phyloP scores from a whole-genome alignment of 64 coral and sea anemone species.

The Stichodactyla mertensii region DNA sequence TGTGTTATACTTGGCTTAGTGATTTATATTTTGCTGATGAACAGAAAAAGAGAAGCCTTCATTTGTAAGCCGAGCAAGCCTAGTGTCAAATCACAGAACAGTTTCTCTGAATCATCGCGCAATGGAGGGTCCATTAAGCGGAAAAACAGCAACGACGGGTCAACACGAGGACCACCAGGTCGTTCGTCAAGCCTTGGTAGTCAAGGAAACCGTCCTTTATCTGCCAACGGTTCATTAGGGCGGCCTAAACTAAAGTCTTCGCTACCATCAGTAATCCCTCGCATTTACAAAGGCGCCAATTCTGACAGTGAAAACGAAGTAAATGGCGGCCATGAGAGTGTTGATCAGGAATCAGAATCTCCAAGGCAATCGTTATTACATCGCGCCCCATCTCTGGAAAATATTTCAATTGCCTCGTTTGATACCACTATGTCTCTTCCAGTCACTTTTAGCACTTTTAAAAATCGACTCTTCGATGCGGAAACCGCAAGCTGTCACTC shows the following conservation, averaged over 20 bases:
- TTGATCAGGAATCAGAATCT: neutral
- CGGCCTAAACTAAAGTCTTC: slow-evolving; percentile 3
- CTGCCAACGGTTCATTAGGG: neutral
- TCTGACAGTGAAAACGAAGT: neutral
- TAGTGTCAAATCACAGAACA: slow-evolving; percentile 43
- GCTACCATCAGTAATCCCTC: slow-evolving; percentile 9
- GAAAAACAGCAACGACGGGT: slow-evolving; percentile 31
- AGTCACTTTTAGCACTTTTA: slow-evolving; percentile 43
- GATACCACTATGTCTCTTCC: slow-evolving; percentile 22
- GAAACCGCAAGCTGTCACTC: slow-evolving; percentile 24
- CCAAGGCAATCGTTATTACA: neutral
- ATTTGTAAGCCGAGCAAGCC: slow-evolving; percentile 19
- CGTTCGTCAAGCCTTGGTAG: slow-evolving; percentile 54
- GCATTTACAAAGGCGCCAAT: slow-evolving; percentile 13
- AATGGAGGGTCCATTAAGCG: slow-evolving; percentile 29
- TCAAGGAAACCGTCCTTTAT: slow-evolving; percentile 39
- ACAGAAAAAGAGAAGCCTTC: neutral
- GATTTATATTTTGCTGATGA: slow-evolving; percentile 55
- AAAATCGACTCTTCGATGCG: slow-evolving; percentile 14
- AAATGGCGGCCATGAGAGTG: no score
- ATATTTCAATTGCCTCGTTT: neutral
- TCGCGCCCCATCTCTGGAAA: neutral
- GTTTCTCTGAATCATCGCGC: slow-evolving; percentile 3
- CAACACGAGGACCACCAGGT: slow-evolving; percentile 14
- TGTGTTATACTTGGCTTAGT: slow-evolving; percentile 21